Percentiles rank a stretch among this genome's conserved stretches.
Evolutionary conservation across 2,113 vertebrate genomes (phyloP).

Genomic region (Theristicus caerulescens): DNA sequence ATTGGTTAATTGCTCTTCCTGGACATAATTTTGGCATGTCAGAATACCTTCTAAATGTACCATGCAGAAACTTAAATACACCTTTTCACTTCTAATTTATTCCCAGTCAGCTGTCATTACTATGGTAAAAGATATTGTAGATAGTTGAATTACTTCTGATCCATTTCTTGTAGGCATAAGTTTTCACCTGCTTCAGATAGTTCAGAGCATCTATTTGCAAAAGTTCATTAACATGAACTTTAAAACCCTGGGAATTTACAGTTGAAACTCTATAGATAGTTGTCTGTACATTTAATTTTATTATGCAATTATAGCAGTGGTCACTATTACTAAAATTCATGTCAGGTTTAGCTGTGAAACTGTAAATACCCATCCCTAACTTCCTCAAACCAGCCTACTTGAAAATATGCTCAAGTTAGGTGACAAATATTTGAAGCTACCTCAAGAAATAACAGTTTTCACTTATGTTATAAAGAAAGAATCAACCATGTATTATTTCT

Average conservation of each 20-base stretch:
- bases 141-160: not conserved
- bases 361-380: not conserved
- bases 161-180: not conserved
- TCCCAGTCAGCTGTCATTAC: not conserved
- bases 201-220: not conserved
- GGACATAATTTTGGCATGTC: not conserved
- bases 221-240: not conserved
- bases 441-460: not conserved
- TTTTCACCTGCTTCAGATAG: not conserved
- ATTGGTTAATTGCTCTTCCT: not conserved
- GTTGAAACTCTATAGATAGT: not conserved
- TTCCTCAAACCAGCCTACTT: not conserved
- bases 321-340: not conserved
- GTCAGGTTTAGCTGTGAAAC: not conserved
- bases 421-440: not conserved
- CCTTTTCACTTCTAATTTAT: not conserved
- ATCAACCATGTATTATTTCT: not conserved
- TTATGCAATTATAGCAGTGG: not conserved
- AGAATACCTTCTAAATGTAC: not conserved
- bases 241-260: not conserved
- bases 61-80: not conserved
- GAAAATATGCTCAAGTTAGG: not conserved
- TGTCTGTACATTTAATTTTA: not conserved
- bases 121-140: not conserved
- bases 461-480: not conserved